Evolutionary conservation across 64 coral and sea anemone species (phyloP), one percentile per base, ranked within the genome.

Genomic region (Pocillopora damicornis): DNA sequence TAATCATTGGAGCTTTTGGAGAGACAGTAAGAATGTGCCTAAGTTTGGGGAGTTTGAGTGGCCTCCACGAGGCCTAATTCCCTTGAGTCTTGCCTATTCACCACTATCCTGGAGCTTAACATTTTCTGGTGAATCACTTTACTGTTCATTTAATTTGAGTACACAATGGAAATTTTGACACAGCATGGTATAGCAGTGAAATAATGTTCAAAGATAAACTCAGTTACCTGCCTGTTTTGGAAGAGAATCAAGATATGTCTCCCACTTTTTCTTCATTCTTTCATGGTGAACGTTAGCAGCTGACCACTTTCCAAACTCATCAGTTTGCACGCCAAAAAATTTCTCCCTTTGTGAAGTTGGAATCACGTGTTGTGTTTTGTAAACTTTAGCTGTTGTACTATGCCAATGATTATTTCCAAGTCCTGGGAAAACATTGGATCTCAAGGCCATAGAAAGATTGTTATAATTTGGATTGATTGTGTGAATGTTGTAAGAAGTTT

Each of bases 251-350:
- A 97, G 75, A 58, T 96, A 93, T 59, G 89, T 76, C 9, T 93
- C 77, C 94, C 94, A 97, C 9, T 77, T 91, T 82, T 93, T 97
- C 65, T 97, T 93, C 94, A 93, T 97, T 62, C 83, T 93, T 79
- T 97, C 91, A 83, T 97, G 81, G 25, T 86, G 77, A 5, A 93
- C 91, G 63, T 97, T 97, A 23, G 94, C 94, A 16, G 88, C 94
- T 8, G 94, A 90, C 94, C 94, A 97, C 35, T 89, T 59, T 30
- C 83, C 94, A 88, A 93, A 90, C 37, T 93, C 88, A 84, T 97
- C 91, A 11, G 91, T 90, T 34, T 97, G 91, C 8, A 97, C 81
- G 37, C 94, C 94, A 88, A 90, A 90, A 75, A 90, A 97, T 30
- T 90, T 80, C 26, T 93, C 86, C 66, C 91, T 88, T 36, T 90